Conservation (phyloP, 2,113 vertebrate species). For the Barnardius zonarius region DNA sequence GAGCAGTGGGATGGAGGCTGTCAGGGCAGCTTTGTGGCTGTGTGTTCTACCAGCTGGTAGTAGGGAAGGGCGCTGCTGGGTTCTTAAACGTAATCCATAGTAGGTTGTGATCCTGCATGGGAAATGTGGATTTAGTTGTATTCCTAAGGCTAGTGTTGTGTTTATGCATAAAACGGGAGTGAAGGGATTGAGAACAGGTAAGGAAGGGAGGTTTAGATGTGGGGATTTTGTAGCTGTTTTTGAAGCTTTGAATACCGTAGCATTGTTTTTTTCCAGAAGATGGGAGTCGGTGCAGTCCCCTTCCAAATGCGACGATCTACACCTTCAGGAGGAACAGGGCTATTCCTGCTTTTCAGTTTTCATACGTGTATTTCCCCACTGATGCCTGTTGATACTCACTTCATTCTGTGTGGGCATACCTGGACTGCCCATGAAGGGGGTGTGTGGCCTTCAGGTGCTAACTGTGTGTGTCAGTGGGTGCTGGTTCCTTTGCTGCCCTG, state of each 20-base stretch:
- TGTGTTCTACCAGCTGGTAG: accelerated
- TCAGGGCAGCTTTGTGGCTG: not conserved
- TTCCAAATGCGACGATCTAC: not conserved
- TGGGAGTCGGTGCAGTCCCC: not conserved
- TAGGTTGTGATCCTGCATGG: not conserved
- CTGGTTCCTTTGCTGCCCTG: accelerated
- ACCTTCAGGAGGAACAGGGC: not conserved
- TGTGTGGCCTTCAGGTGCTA: not conserved
- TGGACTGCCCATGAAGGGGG: not conserved
- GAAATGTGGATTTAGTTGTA: accelerated
- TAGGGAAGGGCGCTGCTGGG: not conserved
- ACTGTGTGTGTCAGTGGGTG: not conserved
- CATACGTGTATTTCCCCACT: not conserved
- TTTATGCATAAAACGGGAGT: not conserved
- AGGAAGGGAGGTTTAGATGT: not conserved
- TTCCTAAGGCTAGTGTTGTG: accelerated
- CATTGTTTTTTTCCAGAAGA: not conserved
- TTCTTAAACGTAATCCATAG: not conserved
- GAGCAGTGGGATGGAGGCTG: not conserved
- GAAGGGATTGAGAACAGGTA: not conserved
- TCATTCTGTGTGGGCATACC: accelerated
- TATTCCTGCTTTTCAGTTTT: not conserved
- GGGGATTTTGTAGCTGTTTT: not conserved
- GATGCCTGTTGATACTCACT: accelerated
- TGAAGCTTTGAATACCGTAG: not conserved